These are phyloP conservation scores for Odontophorus gujanensis DNA, from an alignment of 2,113 vertebrate species.

Conservation along the genomic window DNA sequence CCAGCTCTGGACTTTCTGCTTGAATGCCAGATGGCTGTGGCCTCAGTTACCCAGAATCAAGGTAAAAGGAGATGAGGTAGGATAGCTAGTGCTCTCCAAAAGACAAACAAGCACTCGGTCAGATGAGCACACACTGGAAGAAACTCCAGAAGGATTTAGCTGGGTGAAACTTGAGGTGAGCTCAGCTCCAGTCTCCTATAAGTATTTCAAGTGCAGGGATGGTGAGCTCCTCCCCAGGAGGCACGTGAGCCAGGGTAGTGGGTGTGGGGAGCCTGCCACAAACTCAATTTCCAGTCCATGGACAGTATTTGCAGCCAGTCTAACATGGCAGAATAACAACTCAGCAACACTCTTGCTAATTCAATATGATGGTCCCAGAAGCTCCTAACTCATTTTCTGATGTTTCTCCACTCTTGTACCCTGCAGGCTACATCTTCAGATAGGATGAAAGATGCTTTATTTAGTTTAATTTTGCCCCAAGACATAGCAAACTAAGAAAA, in stretches of 20 bases:
- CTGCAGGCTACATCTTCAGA: not conserved
- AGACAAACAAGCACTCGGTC: not conserved
- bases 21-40: not conserved
- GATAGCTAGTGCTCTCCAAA: not conserved
- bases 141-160: not conserved
- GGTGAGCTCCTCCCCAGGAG: not conserved
- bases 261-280: not conserved
- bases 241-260: not conserved
- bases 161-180: not conserved
- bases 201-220: not conserved
- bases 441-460: not conserved
- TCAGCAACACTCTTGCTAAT: not conserved
- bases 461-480: not conserved
- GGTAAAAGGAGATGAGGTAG: not conserved
- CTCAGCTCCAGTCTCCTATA: not conserved
- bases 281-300: not conserved
- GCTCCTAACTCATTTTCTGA: not conserved
- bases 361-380: not conserved
- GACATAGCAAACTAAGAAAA: not conserved
- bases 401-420: not conserved
- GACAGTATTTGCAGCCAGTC: not conserved
- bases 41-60: not conserved
- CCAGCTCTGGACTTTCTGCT: not conserved
- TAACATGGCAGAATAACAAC: not conserved
- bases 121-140: not conserved